Conservation (phyloP, 1,140 invertebrate species). For the Drosophila punjabiensis region DNA sequence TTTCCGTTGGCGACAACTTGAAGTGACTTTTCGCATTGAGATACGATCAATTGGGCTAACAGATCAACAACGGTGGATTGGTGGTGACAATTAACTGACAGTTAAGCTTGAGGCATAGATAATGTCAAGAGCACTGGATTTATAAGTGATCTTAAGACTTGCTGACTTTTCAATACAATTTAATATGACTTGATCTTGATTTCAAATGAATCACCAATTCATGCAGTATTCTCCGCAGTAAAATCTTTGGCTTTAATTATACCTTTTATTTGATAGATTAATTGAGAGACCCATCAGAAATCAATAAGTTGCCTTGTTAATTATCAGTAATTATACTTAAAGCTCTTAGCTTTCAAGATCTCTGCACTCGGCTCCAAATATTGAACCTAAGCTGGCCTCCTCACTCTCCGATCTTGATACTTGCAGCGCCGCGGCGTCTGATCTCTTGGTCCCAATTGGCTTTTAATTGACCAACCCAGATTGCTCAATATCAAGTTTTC, state of each 20-base stretch:
- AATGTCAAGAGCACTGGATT: constrained; percentile 5
- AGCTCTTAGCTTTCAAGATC: constrained; percentile 9
- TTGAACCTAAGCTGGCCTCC: constrained; percentile 1
- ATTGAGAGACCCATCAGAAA: constrained; percentile 3
- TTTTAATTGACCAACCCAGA: constrained; percentile 32
- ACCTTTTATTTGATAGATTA: not conserved
- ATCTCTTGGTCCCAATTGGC: constrained; percentile 27
- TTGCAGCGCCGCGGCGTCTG: not conserved
- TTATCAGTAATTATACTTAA: constrained; percentile 4
- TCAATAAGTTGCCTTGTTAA: constrained; percentile 5
- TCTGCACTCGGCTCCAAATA: not conserved
- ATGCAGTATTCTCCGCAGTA: not conserved
- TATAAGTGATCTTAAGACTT: constrained; percentile 2
- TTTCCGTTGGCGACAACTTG: constrained; percentile 3
- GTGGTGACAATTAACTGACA: constrained; percentile 32
- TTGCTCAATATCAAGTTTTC: constrained; percentile 37
- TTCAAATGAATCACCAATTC: not conserved
- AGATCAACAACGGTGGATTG: constrained; percentile 5
- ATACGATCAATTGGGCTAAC: constrained; percentile 39
- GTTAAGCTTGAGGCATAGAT: constrained; percentile 12
- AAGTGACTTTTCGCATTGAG: constrained; percentile 17
- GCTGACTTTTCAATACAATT: not conserved
- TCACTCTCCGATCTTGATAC: not conserved
- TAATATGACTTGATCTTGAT: not conserved
- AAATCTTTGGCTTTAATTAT: not conserved